Conservation (phyloP, 2,797 vertebrate genomes). For the Sternotherus odoratus region DNA sequence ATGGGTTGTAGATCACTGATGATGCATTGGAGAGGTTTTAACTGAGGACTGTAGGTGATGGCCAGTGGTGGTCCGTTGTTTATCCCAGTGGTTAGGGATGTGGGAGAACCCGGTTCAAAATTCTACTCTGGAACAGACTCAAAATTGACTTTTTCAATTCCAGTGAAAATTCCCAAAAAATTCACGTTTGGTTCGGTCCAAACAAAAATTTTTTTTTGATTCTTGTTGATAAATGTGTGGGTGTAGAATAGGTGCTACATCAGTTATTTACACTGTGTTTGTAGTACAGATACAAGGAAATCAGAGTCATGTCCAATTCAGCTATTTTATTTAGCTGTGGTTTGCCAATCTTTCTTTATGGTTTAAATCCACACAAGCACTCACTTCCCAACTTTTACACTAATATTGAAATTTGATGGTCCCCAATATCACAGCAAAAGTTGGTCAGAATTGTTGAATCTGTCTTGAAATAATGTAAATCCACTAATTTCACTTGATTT, state of each 20-base stretch:
- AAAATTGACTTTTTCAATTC: background rate
- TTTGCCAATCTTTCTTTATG: background rate
- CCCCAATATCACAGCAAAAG: background rate
- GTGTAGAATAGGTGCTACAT: rapidly evolving
- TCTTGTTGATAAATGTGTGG: background rate
- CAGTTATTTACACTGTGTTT: rapidly evolving
- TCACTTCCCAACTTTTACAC: background rate
- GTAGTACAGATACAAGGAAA: background rate
- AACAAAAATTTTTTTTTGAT: too few relatives aligned
- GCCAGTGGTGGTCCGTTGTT: too few relatives aligned
- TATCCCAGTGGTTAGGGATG: background rate
- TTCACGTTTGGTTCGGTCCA: background rate
- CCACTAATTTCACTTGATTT: background rate
- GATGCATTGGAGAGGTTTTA: too few relatives aligned
- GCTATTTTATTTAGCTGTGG: background rate
- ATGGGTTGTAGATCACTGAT: too few relatives aligned
- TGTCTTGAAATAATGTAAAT: background rate
- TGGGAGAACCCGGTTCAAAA: background rate
- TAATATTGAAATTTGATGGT: background rate
- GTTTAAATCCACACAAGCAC: background rate
- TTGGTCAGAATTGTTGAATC: background rate
- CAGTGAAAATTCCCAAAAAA: background rate
- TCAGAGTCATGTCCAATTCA: background rate
- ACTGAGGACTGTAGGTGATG: too few relatives aligned
- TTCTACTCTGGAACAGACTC: background rate